phyloP scores from a whole-genome alignment of 2,113 vertebrate species.

The Nothoprocta pentlandii region DNA sequence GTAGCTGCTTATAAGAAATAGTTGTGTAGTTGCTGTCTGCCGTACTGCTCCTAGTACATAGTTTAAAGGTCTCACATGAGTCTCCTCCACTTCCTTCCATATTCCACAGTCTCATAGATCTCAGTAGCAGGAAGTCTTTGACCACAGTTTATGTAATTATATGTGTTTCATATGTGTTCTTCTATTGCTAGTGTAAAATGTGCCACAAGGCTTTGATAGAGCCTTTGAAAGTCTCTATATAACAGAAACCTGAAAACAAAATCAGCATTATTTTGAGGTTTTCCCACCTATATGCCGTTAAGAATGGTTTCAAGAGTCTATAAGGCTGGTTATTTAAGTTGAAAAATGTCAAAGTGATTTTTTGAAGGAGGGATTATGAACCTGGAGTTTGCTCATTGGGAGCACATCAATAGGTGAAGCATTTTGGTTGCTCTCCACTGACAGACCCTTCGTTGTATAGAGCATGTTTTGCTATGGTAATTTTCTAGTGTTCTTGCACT shows the following conservation, averaged over 20 bases:
- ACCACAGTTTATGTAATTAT: slow-evolving; percentile 48
- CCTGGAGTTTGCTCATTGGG: neutral
- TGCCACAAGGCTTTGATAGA: neutral
- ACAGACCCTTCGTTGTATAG: neutral
- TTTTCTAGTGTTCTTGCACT: neutral
- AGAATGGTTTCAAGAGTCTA: neutral
- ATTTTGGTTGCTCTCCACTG: neutral
- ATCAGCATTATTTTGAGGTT: neutral
- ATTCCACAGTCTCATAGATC: slow-evolving; percentile 21
- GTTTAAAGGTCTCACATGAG: slow-evolving; percentile 4
- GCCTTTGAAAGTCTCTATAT: neutral
- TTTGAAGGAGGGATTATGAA: neutral
- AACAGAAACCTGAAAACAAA: neutral
- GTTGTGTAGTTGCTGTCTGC: slow-evolving; percentile 23
- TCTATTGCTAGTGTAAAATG: neutral
- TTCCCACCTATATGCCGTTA: neutral
- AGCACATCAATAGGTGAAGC: neutral
- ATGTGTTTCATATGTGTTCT: slow-evolving; percentile 3
- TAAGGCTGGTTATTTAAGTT: neutral
- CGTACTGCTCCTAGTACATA: neutral
- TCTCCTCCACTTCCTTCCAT: slow-evolving; percentile 44
- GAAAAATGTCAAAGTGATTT: neutral
- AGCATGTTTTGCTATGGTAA: neutral
- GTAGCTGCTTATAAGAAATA: neutral
- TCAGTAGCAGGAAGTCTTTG: slow-evolving; percentile 47